Base-by-base conservation (phyloP, 2,888 invertebrate genomes). In the Volucella inanis region DNA sequence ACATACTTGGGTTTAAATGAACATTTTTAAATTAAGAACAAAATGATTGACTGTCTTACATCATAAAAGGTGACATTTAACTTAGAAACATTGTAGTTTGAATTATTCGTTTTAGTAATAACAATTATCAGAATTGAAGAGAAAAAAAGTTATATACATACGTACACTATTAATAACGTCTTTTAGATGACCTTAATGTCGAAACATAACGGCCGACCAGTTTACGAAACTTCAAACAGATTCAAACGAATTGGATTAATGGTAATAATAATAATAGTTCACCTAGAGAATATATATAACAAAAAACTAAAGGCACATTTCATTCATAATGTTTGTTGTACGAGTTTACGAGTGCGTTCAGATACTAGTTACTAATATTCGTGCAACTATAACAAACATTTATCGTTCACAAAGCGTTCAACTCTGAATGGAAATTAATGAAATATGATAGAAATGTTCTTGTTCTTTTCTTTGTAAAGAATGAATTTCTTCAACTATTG, bases 221-320 rank as follows among this genome's bases (percentile, higher is more conserved):
- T 75, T 79, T 79, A 75, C 79, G 84, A 79, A 79, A 84, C 84
- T 83, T 83, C 43, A 74, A 83, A 78, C 55, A 38, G 52, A 76
- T 76, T 61, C 43, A 59, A 64, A 62, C 22, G 47, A 72, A 67
- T 22, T 54, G n/a, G n/a, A 81, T 71, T 81, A 76, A 70, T 57
- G 15, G 11, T 22, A 54, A 9, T 39, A 65, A 57, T 57, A 75
- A 47, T 12, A 54, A 52, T 18, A 54, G 38, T 57, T 39, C 18
- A 12, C 31, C 54, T 55, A 49, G 14, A 50, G 31, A 59, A 18
- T 22, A 45, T 45, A 12, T 45, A 62, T 39, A 54, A 49, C 43
- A 54, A 47, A 50, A 22, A 74, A 39, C 45, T 45, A 12, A 43
- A 50, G 47, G 72, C 54, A 67, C 47, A 68, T 78, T 79, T 71